These are phyloP conservation scores for Mesorhabditis spiculigera DNA, from an alignment of 2,888 invertebrate genomes.

Conservation along the genomic window DNA sequence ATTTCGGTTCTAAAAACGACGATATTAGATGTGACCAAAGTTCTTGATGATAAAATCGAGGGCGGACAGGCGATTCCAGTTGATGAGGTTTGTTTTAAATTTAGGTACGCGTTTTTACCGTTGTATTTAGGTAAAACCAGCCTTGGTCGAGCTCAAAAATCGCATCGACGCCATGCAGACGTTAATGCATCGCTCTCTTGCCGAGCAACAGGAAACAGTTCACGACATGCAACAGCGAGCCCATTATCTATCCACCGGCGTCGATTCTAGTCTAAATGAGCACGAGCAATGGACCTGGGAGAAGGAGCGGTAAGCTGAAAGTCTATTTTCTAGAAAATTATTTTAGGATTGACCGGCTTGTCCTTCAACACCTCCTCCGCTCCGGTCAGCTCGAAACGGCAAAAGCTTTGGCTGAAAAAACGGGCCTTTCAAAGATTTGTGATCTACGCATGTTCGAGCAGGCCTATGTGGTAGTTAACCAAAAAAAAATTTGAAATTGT, in stretches of 20 bases:
- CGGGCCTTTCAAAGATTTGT: not conserved
- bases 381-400: constrained; percentile 89
- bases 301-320: not conserved
- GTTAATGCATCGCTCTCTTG: not conserved
- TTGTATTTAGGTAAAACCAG: not conserved
- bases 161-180: not conserved
- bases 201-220: not conserved
- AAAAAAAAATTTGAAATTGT: not conserved
- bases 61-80: constrained; percentile 86
- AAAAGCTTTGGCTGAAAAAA: constrained; percentile 73
- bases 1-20: constrained; percentile 9
- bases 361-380: constrained; percentile 87
- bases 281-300: not conserved
- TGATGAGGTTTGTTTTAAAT: constrained; percentile 75
- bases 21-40: constrained; percentile 61
- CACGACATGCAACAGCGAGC: constrained; percentile 9
- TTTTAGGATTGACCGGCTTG: constrained; percentile 80
- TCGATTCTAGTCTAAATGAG: constrained; percentile 2
- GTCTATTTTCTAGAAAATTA: not conserved
- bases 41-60: constrained; percentile 77
- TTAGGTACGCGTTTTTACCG: not conserved
- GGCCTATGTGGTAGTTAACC: not conserved
- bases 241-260: constrained; percentile 10
- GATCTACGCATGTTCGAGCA: not conserved
- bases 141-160: constrained; percentile 3